phyloP scores from a whole-genome alignment of 2,113 vertebrate species.

The Probosciger aterrimus region DNA sequence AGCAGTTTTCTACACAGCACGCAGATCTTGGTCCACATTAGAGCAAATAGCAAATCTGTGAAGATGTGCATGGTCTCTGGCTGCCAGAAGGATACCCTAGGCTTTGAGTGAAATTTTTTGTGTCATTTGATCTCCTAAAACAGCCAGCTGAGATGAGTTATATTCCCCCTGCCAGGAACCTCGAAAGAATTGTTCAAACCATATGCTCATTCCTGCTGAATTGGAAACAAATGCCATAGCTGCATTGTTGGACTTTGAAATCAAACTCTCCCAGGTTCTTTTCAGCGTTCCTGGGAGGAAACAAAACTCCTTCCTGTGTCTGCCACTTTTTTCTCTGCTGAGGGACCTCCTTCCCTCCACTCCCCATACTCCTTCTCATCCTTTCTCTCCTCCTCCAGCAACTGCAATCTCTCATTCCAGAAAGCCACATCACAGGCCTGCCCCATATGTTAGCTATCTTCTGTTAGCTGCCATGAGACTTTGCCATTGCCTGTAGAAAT shows the following conservation, averaged over 20 bases:
- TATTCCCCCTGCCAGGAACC: constrained; percentile 55
- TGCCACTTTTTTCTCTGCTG: constrained; percentile 48
- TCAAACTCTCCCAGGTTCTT: constrained; percentile 60
- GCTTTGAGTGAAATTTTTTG: constrained; percentile 39
- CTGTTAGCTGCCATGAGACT: constrained; percentile 19
- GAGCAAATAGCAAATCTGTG: constrained; percentile 36
- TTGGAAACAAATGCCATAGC: constrained; percentile 64
- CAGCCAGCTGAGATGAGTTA: constrained; percentile 70
- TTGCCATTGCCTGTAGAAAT: not conserved
- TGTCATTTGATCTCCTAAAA: constrained; percentile 65
- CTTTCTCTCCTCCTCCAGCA: not conserved
- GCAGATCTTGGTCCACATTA: constrained; percentile 38
- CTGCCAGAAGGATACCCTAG: constrained; percentile 58
- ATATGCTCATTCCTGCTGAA: constrained; percentile 59
- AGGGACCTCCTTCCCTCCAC: not conserved
- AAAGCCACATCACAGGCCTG: constrained; percentile 47
- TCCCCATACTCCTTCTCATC: not conserved
- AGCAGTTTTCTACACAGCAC: constrained; percentile 60
- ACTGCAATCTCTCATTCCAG: constrained; percentile 28
- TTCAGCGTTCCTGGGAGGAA: constrained; percentile 53
- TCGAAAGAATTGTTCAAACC: constrained; percentile 64
- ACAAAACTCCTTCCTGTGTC: constrained; percentile 64
- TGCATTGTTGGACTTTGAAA: constrained; percentile 65
- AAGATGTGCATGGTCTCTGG: constrained; percentile 61
- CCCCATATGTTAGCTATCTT: constrained; percentile 53